A percentile compares a stretch with the other conserved stretches of the same genome.
These are phyloP conservation scores for Drosophila paramelanica DNA, from an alignment of 2,888 invertebrate species.

Conservation along the genomic window DNA sequence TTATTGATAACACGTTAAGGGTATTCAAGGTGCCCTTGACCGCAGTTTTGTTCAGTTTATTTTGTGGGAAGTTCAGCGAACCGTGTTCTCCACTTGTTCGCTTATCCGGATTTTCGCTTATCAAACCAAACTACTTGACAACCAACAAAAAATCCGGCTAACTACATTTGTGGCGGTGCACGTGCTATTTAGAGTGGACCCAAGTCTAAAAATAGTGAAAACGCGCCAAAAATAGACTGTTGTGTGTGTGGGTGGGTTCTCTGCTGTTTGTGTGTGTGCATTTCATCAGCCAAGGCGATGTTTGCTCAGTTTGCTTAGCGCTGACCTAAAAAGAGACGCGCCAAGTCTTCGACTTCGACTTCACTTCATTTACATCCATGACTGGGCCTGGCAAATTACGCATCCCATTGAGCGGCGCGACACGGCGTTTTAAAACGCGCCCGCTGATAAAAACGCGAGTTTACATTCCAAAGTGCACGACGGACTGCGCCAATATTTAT, in stretches of 20 bases:
- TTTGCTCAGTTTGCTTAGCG: constrained; percentile 13
- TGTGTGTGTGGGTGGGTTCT: not conserved
- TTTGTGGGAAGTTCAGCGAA: constrained; percentile 33
- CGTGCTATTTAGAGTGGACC: constrained; percentile 35
- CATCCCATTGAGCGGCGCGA: constrained; percentile 70
- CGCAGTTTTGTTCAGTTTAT: not conserved
- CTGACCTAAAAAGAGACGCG: constrained; percentile 45
- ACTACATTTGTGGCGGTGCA: constrained; percentile 7
- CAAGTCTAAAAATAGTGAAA: constrained; percentile 37
- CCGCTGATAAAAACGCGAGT: constrained; percentile 71
- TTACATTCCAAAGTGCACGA: constrained; percentile 76
- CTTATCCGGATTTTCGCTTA: constrained; percentile 31
- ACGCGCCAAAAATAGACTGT: constrained; percentile 33
- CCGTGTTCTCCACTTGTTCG: not conserved
- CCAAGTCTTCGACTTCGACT: constrained; percentile 9
- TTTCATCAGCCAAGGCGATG: constrained; percentile 40
- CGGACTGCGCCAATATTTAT: constrained; percentile 44
- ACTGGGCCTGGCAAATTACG: constrained; percentile 60
- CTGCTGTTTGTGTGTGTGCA: constrained; percentile 6
- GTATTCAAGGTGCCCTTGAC: constrained; percentile 18
- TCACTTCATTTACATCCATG: not conserved
- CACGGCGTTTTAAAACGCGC: constrained; percentile 62
- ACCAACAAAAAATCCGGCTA: constrained; percentile 3
- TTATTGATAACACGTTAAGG: not conserved
- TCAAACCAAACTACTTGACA: constrained; percentile 22